Evolutionary conservation across 92 coral and sea anemone genomes (phyloP).

Genomic region (Palythoa heliodiscus): DNA sequence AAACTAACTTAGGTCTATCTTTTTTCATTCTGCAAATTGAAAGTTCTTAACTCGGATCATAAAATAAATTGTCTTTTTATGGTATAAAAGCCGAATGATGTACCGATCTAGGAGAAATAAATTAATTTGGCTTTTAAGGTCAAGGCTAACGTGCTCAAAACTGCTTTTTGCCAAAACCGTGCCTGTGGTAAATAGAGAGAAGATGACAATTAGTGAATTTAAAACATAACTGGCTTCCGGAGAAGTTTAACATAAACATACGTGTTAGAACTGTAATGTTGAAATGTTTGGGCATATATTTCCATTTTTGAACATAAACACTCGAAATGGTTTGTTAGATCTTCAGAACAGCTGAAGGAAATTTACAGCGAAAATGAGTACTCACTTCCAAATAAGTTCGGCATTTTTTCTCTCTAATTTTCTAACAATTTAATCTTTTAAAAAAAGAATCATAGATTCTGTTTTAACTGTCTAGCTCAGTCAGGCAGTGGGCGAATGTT

Average conservation of each 20-base stretch:
- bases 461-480: conserved; percentile 7
- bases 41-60: background rate
- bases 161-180: background rate
- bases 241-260: background rate
- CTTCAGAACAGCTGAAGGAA: background rate
- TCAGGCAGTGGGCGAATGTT: background rate
- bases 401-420: background rate
- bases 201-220: background rate
- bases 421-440: background rate
- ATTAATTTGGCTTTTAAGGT: background rate
- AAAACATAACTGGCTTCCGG: background rate
- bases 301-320: background rate
- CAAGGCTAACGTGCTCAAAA: background rate
- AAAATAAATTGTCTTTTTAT: background rate
- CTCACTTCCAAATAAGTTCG: background rate
- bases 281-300: background rate
- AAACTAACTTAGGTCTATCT: too few relatives aligned
- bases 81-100: background rate
- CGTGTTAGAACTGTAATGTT: background rate
- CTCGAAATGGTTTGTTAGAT: background rate
- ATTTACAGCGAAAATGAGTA: background rate
- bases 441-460: background rate
- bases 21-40: too few relatives aligned
- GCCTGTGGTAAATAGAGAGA: background rate
- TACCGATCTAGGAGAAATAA: conserved; percentile 4